These are phyloP conservation scores for Amniataba percoides DNA, from an alignment of 2,797 vertebrate genomes.

Conservation along the genomic window DNA sequence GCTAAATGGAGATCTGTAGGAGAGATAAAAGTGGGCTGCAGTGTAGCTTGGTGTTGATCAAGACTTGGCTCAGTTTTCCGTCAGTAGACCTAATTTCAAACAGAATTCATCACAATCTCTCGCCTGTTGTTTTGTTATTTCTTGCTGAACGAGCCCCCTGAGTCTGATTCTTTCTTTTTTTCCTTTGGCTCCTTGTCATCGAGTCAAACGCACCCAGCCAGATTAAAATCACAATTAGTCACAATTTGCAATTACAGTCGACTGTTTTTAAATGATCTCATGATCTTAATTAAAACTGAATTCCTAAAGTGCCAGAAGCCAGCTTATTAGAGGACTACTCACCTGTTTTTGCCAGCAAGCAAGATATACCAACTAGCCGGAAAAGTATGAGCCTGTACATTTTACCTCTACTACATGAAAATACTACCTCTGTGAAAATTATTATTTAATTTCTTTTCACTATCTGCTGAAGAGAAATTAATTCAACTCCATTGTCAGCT, in stretches of 20 bases:
- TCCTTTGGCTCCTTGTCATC: conserved; percentile 15
- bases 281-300: conserved; percentile 29
- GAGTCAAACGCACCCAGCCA: conserved; percentile 32
- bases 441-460: background rate
- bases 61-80: conserved; percentile 22
- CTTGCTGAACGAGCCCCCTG: conserved; percentile 8
- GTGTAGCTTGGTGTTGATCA: conserved; percentile 9
- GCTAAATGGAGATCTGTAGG: conserved; percentile 6
- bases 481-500: background rate
- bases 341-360: background rate
- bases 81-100: conserved; percentile 9
- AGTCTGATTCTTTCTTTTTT: conserved; percentile 1
- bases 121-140: conserved; percentile 15
- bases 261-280: conserved; percentile 3
- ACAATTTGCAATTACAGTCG: conserved; percentile 25
- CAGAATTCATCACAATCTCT: conserved; percentile 10
- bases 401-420: background rate
- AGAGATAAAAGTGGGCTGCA: background rate
- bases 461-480: background rate
- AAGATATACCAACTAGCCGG: background rate
- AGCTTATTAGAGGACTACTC: conserved; percentile 9
- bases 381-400: background rate
- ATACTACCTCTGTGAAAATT: background rate
- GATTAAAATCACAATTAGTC: conserved; percentile 36
- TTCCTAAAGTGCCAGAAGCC: background rate